phyloP scores from a whole-genome alignment of 2,113 vertebrate species.

The Clarias gariepinus region DNA sequence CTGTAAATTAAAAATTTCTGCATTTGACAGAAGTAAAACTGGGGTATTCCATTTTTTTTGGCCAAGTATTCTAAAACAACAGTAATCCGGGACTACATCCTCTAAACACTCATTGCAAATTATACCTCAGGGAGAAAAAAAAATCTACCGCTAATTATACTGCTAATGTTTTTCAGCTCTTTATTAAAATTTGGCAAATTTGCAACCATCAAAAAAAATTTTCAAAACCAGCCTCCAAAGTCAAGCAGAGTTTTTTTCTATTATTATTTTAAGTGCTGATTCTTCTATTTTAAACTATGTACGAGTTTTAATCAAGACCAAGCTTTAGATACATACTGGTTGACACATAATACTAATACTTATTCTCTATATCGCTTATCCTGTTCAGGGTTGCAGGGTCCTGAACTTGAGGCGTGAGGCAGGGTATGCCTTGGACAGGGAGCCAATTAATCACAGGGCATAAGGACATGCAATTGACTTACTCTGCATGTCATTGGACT shows the following conservation, averaged over 20 bases:
- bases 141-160: not conserved
- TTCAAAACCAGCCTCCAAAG: not conserved
- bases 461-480: no score
- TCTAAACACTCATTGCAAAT: not conserved
- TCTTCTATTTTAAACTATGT: not conserved
- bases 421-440: no score
- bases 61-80: not conserved
- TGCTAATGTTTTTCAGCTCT: not conserved
- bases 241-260: not conserved
- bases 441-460: no score
- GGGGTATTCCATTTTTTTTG: no score
- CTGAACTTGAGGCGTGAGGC: no score
- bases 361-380: no score
- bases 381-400: no score
- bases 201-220: not conserved
- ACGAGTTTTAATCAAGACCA: no score
- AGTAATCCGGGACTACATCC: not conserved
- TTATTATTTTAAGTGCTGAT: not conserved
- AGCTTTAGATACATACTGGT: not conserved
- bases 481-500: no score
- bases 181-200: not conserved
- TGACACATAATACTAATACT: not conserved
- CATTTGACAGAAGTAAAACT: no score
- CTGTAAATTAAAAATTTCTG: not conserved
- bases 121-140: not conserved